Evolutionary conservation across 2,797 vertebrate genomes (phyloP).

Genomic region (Rallus crepitans): DNA sequence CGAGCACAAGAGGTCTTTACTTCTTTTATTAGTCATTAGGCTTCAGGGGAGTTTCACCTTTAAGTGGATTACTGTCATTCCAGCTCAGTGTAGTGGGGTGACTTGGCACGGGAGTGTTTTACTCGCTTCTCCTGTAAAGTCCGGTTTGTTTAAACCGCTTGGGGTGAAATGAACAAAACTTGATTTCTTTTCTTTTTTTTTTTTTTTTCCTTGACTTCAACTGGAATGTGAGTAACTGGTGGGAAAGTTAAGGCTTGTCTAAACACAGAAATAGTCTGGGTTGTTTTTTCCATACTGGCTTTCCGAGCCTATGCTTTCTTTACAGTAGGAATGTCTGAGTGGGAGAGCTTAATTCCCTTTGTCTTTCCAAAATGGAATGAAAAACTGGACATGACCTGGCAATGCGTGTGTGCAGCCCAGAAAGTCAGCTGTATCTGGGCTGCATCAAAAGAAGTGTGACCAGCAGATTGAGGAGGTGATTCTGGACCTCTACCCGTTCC

Average conservation of each 20-base stretch:
- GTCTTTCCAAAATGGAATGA: neutral
- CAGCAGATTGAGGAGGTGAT: too few relatives aligned
- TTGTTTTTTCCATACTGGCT: neutral
- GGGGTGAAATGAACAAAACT: neutral
- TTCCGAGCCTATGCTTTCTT: neutral
- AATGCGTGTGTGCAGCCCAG: too few relatives aligned
- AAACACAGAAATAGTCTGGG: neutral
- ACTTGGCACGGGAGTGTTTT: neutral
- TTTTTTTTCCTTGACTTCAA: neutral
- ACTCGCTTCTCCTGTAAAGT: neutral
- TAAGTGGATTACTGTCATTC: conserved; percentile 66
- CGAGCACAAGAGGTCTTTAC: conserved; percentile 24
- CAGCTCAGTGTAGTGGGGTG: conserved; percentile 2
- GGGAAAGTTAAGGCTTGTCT: conserved; percentile 25
- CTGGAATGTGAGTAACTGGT: neutral
- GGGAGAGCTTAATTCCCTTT: neutral
- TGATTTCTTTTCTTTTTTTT: neutral
- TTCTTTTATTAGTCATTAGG: conserved; percentile 43
- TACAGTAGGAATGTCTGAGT: neutral
- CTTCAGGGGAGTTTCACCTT: conserved; percentile 55
- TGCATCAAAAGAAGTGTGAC: too few relatives aligned
- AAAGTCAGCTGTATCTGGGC: too few relatives aligned
- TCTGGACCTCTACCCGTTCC: too few relatives aligned
- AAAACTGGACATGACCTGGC: neutral
- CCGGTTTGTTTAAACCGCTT: neutral